Evolutionary conservation across 2,888 invertebrate species (phyloP).

Genomic region (Conops quadrifasciatus): DNA sequence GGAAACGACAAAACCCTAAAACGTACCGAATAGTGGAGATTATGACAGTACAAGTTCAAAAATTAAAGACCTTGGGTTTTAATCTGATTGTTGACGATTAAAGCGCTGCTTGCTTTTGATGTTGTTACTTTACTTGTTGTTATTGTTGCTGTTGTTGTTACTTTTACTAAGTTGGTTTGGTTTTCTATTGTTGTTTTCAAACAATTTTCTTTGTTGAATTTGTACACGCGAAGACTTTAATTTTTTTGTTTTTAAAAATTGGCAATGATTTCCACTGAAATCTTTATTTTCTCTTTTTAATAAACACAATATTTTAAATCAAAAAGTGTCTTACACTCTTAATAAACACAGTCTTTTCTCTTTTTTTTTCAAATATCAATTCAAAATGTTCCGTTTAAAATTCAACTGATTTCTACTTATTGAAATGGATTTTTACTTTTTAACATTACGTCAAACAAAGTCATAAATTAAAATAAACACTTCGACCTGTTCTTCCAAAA

Average conservation of each 20-base stretch:
- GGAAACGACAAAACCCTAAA: neutral
- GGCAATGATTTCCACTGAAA: neutral
- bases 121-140: conserved; percentile 14
- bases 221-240: neutral
- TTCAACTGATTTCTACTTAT: neutral
- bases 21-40: no score
- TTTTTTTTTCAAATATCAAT: neutral
- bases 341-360: conserved; percentile 27
- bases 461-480: no score
- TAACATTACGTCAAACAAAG: no score
- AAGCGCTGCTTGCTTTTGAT: neutral
- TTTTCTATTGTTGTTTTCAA: neutral
- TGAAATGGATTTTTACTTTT: no score
- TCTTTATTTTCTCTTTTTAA: conserved; percentile 7
- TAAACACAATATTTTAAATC: neutral
- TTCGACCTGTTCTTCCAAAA: no score
- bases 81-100: no score
- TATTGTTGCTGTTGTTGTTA: conserved; percentile 1
- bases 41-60: no score
- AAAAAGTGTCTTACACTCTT: conserved; percentile 21
- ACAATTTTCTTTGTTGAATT: neutral
- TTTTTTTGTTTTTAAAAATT: conserved; percentile 10
- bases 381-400: conserved; percentile 18
- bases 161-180: neutral
- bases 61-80: no score